Base-by-base conservation (phyloP, 2,113 vertebrate genomes). In the Parus major region DNA sequence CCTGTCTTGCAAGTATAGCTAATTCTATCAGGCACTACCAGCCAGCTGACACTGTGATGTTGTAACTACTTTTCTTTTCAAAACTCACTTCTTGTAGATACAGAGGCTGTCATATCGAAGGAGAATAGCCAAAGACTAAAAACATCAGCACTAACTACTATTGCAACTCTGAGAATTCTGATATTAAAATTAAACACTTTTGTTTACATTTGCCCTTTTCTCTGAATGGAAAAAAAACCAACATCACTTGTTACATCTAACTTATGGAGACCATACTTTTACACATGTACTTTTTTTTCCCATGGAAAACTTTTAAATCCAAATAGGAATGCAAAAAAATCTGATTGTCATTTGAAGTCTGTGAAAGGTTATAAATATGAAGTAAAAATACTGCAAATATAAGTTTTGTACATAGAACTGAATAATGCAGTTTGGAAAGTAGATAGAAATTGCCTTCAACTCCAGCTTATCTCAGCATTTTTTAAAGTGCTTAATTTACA, bases 401-500 rank as follows among this genome's bases (percentile, higher is more conserved):
- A 61, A 31, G 20, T 76, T 86, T 76, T 68, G 17, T 22, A 70
- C 36, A 12, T 87, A 57, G 14, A 82, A 46, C 8, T 68, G 9
- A 83, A 44, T 15, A 80, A 47, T 44, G 15, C 4, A 5, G 6
- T 60, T 56, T 78, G 25, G 18, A 75, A 91, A 63, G 29, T 2
- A 68, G 33, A 36, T 18, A 53, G 24, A 50, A 78, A 44, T 57
- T 77, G 12, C 61, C 42, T 90, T 64, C 50, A 64, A 21, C 9
- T 76, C 20, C 14, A 46, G 14, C 13, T 64, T 89, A 71, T 47
- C 22, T 80, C 11, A 52, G 27, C 7, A 81, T 12, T 33, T 65
- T 55, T 53, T 82, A 71, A 81, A 86, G 66, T 52, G 12, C 15
- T 75, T 73, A 76, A 7, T 88, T 91, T 93, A 33, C 44, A 84